Conservation (phyloP, 2,888 invertebrate genomes). For the Yponomeuta malinellus region DNA sequence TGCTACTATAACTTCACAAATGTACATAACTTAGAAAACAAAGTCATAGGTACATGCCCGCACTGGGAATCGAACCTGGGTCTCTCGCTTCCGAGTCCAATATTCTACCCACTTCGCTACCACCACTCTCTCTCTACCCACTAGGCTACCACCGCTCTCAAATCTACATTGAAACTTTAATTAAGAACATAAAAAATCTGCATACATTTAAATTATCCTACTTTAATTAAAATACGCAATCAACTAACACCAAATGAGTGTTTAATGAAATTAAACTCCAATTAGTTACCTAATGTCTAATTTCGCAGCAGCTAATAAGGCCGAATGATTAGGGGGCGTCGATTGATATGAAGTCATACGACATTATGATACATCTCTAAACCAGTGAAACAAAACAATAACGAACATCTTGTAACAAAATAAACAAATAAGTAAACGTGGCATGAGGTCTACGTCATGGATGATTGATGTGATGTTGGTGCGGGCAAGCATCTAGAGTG, state of each 20-base stretch:
- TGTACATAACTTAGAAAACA: no score
- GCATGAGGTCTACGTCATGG: slow-evolving; percentile 18
- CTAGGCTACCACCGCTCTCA: no score
- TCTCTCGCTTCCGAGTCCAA: no score
- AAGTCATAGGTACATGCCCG: no score
- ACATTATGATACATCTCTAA: background rate
- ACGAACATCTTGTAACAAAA: slow-evolving; percentile 13
- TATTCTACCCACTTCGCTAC: no score
- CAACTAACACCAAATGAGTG: background rate
- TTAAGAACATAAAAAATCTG: background rate
- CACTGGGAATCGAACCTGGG: no score
- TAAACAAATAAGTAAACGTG: slow-evolving; percentile 15
- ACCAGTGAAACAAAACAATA: background rate
- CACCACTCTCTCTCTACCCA: no score
- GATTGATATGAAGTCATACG: background rate
- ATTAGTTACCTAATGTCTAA: background rate
- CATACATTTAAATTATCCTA: background rate
- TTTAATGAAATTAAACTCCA: background rate
- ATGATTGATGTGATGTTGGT: slow-evolving; percentile 12
- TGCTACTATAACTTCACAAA: no score
- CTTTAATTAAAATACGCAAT: background rate
- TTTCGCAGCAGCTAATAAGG: slow-evolving; percentile 3
- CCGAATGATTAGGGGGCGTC: background rate
- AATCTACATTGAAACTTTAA: background rate
- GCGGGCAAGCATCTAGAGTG: slow-evolving; percentile 64